Conservation (phyloP, 2,797 vertebrate species). For the Hydrocynus forskahlii region DNA sequence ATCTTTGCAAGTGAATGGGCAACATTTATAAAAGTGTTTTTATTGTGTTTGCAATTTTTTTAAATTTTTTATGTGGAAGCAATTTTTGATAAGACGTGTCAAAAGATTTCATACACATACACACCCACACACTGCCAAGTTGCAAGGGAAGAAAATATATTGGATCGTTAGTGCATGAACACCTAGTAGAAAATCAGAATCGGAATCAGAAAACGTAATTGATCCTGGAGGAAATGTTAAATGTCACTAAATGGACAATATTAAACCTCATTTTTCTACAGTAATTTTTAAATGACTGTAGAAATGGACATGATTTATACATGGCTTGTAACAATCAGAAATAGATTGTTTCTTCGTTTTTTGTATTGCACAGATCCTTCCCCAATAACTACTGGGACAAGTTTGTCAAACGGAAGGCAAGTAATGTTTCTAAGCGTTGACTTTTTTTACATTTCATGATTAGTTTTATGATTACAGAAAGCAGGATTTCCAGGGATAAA, state of each 20-base stretch:
- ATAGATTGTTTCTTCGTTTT: neutral
- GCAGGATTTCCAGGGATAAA: neutral
- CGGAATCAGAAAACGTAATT: too few relatives aligned
- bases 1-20: too few relatives aligned
- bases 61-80: too few relatives aligned
- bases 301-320: neutral
- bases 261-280: neutral
- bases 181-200: too few relatives aligned
- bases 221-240: too few relatives aligned
- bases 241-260: neutral
- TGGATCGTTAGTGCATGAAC: too few relatives aligned
- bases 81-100: too few relatives aligned
- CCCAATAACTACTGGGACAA: constrained; percentile 99
- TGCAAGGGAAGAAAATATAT: too few relatives aligned
- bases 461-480: neutral
- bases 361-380: constrained; percentile 85
- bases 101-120: too few relatives aligned
- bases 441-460: neutral
- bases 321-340: neutral
- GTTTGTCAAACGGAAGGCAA: constrained; percentile 98
- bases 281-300: neutral
- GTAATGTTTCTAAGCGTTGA: constrained; percentile 50
- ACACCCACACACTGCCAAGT: neutral
- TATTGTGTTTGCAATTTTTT: too few relatives aligned
- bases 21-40: too few relatives aligned